A percentile compares a stretch with the other conserved stretches of the same genome.
Evolutionary conservation across 2,797 vertebrate species (phyloP).

Genomic region (Cirrhinus mrigala): DNA sequence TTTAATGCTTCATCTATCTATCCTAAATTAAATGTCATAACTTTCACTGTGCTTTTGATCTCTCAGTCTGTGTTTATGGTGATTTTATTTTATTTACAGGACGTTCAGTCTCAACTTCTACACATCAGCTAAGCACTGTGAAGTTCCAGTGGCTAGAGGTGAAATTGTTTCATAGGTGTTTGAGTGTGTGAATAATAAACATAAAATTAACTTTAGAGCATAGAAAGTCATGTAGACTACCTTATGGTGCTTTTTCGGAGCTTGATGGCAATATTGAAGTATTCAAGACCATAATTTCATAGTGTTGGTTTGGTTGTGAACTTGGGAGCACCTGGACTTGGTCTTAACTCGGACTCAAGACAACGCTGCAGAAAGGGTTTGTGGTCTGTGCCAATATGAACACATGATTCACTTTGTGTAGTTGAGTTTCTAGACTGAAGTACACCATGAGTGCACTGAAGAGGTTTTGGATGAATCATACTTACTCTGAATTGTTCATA

Average conservation of each 20-base stretch:
- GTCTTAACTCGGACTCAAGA: neutral
- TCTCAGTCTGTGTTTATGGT: neutral
- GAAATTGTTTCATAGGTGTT: neutral
- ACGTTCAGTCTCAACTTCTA: neutral
- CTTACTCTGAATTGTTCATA: neutral
- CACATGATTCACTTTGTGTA: neutral
- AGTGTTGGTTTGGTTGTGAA: neutral
- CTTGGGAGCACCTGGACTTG: neutral
- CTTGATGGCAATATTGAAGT: neutral
- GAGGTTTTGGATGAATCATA: neutral
- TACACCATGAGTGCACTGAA: neutral
- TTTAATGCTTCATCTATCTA: neutral
- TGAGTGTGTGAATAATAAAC: neutral
- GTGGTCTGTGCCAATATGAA: neutral
- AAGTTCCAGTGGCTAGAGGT: neutral
- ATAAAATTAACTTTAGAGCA: neutral
- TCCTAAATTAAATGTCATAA: neutral
- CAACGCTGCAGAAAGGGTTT: neutral
- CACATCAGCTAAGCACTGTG: neutral
- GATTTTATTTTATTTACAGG: neutral
- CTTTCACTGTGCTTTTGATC: too few relatives aligned
- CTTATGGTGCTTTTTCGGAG: neutral
- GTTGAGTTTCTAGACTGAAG: neutral
- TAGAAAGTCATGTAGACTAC: neutral
- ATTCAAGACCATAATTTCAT: neutral